Conservation (phyloP, 2,888 invertebrate species). For the Mesorhabditis sp. region DNA sequence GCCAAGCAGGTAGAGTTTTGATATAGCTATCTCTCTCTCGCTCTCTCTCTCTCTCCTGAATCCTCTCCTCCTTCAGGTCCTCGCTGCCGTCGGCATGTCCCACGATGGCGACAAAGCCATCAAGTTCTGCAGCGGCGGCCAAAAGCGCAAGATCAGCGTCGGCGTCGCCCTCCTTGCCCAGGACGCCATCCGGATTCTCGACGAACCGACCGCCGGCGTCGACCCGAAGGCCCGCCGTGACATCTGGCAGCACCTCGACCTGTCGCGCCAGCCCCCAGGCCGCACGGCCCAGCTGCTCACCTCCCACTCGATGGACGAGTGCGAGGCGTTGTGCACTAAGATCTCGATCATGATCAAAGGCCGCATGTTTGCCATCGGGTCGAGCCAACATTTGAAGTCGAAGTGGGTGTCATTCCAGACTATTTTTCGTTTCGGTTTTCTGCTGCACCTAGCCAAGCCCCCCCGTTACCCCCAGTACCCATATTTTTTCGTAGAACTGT, state of each 20-base stretch:
- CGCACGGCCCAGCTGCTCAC: conserved; percentile 60
- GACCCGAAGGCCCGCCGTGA: conserved; percentile 65
- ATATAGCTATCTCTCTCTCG: too few species aligned
- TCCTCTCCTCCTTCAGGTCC: conserved; percentile 9
- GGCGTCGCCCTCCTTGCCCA: conserved; percentile 69
- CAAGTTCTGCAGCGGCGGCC: conserved; percentile 55
- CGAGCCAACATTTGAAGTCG: conserved; percentile 49
- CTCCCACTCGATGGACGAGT: conserved; percentile 60
- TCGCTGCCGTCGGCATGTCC: conserved; percentile 24
- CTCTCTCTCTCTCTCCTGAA: too few species aligned
- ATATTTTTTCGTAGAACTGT: too few species aligned
- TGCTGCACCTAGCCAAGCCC: too few species aligned
- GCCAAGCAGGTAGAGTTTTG: neutral
- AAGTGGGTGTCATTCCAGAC: conserved; percentile 24
- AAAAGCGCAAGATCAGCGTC: too few species aligned
- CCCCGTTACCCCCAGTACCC: too few species aligned
- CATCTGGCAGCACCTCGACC: conserved; percentile 59
- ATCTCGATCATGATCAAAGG: conserved; percentile 55
- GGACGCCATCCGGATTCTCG: conserved; percentile 69
- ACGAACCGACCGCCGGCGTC: conserved; percentile 20
- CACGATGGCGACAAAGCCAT: conserved; percentile 34
- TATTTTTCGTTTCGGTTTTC: too few species aligned
- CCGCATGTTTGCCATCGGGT: conserved; percentile 48
- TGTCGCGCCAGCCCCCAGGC: too few species aligned
- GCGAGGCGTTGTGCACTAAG: conserved; percentile 49